Conservation (phyloP, 1,140 invertebrate species). For the Microplitis mediator region DNA sequence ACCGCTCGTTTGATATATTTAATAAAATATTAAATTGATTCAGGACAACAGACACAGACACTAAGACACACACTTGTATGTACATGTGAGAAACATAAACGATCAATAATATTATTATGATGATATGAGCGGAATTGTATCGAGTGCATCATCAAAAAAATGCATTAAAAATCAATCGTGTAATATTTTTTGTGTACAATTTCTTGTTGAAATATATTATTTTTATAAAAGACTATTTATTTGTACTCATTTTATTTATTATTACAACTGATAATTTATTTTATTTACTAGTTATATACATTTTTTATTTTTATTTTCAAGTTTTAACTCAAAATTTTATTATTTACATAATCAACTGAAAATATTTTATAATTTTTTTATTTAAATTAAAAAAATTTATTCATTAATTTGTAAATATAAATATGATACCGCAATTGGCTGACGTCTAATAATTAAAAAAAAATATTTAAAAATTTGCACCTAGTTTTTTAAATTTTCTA, state of each 20-base stretch:
- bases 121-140: conserved; percentile 12
- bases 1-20: neutral
- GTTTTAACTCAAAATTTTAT: too few species aligned
- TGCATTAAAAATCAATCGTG: conserved; percentile 33
- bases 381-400: neutral
- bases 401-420: too few species aligned
- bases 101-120: neutral
- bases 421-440: too few species aligned
- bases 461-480: too few species aligned
- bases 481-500: too few species aligned
- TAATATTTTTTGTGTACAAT: conserved; percentile 40
- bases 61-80: too few species aligned
- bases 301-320: too few species aligned
- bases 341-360: too few species aligned
- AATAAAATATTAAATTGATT: neutral
- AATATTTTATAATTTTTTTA: neutral
- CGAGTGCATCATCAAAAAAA: conserved; percentile 25
- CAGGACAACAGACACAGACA: too few species aligned
- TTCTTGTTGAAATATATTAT: conserved; percentile 40
- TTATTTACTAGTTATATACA: neutral
- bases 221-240: conserved; percentile 31
- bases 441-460: too few species aligned
- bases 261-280: neutral
- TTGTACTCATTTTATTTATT: neutral
- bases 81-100: neutral